A percentile compares a stretch with the other conserved stretches of the same genome.
Conservation (phyloP, 1,140 invertebrate species). For the Listronotus oregonensis region DNA sequence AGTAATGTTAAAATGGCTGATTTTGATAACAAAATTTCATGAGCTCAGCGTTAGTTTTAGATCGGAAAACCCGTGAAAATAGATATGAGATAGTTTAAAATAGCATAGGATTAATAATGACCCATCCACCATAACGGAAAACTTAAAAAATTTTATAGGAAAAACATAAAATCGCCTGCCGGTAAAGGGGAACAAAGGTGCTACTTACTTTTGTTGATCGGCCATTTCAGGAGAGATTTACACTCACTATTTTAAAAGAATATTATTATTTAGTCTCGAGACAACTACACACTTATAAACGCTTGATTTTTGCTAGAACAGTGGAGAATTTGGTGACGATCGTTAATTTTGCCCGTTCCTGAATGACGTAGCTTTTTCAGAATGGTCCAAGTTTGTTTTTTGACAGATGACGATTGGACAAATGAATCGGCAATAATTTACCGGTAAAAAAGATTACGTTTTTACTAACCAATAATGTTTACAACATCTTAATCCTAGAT, state of each 20-base stretch:
- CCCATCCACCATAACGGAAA: conserved; percentile 51
- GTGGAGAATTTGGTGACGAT: conserved; percentile 41
- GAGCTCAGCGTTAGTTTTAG: no score
- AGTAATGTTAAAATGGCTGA: no score
- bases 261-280: conserved; percentile 23
- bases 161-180: conserved; percentile 19
- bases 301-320: conserved; percentile 22
- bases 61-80: conserved; percentile 2
- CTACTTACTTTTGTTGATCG: conserved; percentile 62
- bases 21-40: no score
- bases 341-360: conserved; percentile 38
- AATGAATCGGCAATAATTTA: conserved; percentile 17
- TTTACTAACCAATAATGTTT: no score
- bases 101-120: conserved; percentile 7
- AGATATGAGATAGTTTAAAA: conserved; percentile 26
- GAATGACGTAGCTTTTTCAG: conserved; percentile 51
- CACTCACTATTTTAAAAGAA: conserved; percentile 4
- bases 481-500: no score
- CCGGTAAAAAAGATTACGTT: no score
- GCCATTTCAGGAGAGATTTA: conserved; percentile 57
- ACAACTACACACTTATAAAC: conserved; percentile 6
- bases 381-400: not conserved
- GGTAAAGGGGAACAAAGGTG: conserved; percentile 23
- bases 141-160: conserved; percentile 51
- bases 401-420: not conserved